Conservation (phyloP, 2,797 vertebrate species). For the Poecilia picta region DNA sequence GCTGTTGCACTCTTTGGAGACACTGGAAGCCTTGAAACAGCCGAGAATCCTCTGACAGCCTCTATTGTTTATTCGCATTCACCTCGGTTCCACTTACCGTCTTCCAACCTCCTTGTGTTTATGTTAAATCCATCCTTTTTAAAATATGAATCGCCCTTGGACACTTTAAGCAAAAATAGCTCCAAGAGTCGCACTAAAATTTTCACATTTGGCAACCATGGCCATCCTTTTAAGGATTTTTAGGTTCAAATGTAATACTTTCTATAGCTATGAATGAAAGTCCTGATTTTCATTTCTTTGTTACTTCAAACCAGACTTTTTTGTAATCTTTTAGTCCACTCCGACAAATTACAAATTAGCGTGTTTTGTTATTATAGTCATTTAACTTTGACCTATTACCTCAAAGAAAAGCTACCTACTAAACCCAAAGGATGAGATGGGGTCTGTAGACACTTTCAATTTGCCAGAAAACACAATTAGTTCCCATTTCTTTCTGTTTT, state of each 20-base stretch:
- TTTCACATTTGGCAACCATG: constrained; percentile 36
- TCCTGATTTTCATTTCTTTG: not conserved
- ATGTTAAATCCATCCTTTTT: not conserved
- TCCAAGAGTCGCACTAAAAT: constrained; percentile 38
- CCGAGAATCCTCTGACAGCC: constrained; percentile 42
- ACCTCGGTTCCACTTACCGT: constrained; percentile 22
- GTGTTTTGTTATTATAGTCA: not conserved
- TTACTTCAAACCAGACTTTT: not conserved
- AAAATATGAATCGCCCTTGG: constrained; percentile 45
- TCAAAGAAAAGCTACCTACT: not conserved
- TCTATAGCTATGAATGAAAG: not conserved
- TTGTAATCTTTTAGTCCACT: not conserved
- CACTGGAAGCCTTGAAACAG: constrained; percentile 52
- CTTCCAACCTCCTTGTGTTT: constrained; percentile 10
- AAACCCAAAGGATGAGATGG: not conserved
- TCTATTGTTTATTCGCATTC: constrained; percentile 41
- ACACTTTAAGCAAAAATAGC: constrained; percentile 44
- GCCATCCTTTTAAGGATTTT: not conserved
- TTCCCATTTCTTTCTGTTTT: not conserved
- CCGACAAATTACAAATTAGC: not conserved
- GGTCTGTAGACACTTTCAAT: not conserved
- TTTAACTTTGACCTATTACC: not conserved
- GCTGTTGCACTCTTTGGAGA: constrained; percentile 30
- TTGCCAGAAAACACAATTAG: not conserved
- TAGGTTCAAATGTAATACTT: not conserved